phyloP scores from a whole-genome alignment of 2,888 invertebrate species.

The Agrotis segetum region DNA sequence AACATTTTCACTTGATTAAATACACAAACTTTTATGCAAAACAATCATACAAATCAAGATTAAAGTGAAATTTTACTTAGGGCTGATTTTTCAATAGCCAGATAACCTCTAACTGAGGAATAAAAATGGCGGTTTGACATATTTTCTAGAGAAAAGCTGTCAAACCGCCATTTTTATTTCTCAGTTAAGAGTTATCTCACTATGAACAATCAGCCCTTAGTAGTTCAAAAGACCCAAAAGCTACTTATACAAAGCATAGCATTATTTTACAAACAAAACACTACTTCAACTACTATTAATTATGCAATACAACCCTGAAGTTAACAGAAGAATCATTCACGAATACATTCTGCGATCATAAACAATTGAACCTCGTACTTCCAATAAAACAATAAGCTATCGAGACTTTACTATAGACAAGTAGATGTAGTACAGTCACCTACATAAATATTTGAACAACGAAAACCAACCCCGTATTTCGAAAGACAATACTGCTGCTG shows the following conservation, averaged over 20 bases:
- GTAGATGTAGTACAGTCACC: conserved; percentile 19
- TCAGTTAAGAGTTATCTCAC: too few species aligned
- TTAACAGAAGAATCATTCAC: conserved; percentile 33
- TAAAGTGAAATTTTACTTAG: background rate
- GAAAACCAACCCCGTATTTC: background rate
- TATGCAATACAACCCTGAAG: conserved; percentile 11
- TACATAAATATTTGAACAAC: background rate
- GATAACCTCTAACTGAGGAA: too few species aligned
- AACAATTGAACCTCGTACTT: conserved; percentile 55
- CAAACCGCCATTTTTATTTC: too few species aligned
- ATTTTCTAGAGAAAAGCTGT: too few species aligned
- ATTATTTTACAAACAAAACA: conserved; percentile 5
- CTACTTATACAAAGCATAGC: background rate
- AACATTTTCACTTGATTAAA: too few species aligned
- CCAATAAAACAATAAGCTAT: conserved; percentile 56
- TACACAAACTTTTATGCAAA: too few species aligned
- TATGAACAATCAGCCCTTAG: too few species aligned
- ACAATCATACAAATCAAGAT: too few species aligned
- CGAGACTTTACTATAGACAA: conserved; percentile 22
- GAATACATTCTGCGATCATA: conserved; percentile 48
- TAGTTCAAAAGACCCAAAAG: background rate
- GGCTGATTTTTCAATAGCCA: too few species aligned
- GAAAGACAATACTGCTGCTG: too few species aligned
- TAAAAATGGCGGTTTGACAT: too few species aligned
- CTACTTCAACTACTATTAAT: background rate